Evolutionary conservation across 2,888 invertebrate species (phyloP).

Genomic region (Epinotia demarniana): DNA sequence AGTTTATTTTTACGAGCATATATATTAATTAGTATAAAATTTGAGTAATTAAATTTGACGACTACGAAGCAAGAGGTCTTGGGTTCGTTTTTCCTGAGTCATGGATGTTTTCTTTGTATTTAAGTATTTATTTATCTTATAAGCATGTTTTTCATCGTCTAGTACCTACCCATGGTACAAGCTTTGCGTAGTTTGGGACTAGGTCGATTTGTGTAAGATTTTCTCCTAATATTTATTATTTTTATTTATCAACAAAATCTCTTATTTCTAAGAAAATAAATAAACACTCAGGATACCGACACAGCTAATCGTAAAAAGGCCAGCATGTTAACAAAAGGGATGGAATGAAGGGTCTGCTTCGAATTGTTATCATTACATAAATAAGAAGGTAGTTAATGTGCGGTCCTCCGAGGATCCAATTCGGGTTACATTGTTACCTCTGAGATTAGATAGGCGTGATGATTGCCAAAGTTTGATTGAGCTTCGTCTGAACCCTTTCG

Average conservation of each 20-base stretch:
- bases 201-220: no score
- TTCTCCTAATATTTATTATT: background rate
- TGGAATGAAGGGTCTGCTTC: conserved; percentile 37
- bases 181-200: no score
- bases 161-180: no score
- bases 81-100: no score
- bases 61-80: no score
- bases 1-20: no score
- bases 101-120: no score
- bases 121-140: no score
- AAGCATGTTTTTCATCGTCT: no score
- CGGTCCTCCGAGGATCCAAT: conserved; percentile 71
- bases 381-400: conserved; percentile 70
- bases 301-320: conserved; percentile 27
- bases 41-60: no score
- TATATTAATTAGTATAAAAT: no score
- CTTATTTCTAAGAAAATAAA: background rate
- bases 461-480: conserved; percentile 83
- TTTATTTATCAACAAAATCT: background rate
- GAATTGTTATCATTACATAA: conserved; percentile 73
- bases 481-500: conserved; percentile 74
- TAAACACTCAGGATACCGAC: background rate
- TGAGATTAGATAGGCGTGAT: conserved; percentile 80
- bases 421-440: conserved; percentile 75
- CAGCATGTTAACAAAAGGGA: conserved; percentile 28